phyloP scores from a whole-genome alignment of 1,140 invertebrate genomes.

The Lucilia cuprina region DNA sequence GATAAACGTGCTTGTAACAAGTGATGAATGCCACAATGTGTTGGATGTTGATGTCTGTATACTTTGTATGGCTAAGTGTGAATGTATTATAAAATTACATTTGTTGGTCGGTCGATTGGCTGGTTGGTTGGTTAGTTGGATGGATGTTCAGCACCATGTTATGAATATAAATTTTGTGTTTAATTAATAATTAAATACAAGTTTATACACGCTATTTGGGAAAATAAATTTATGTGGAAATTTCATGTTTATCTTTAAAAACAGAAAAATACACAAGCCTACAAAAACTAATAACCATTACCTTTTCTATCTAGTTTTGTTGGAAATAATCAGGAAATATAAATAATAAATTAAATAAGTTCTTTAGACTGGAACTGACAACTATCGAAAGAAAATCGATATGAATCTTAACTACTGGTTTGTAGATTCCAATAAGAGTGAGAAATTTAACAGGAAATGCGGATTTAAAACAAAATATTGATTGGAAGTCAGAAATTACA shows the following conservation, averaged over 20 bases:
- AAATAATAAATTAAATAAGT: not conserved
- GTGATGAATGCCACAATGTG: not conserved
- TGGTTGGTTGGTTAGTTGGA: not conserved
- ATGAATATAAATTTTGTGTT: slow-evolving; percentile 1
- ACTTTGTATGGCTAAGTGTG: not conserved
- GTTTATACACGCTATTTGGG: not conserved
- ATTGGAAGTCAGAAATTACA: too few species aligned
- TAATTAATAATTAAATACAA: slow-evolving; percentile 4
- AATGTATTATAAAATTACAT: not conserved
- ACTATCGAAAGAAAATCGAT: not conserved
- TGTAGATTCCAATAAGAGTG: too few species aligned
- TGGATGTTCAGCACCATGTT: not conserved
- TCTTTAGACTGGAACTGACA: not conserved
- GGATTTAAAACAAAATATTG: too few species aligned
- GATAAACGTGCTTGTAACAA: not conserved
- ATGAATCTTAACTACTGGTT: not conserved
- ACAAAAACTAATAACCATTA: too few species aligned
- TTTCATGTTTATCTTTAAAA: not conserved
- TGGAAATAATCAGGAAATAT: not conserved
- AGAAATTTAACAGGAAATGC: too few species aligned
- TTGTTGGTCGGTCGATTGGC: not conserved
- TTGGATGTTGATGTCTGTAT: not conserved
- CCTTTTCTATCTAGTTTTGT: not conserved
- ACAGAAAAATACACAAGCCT: not conserved
- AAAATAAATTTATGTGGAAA: not conserved